Evolutionary conservation across 1,140 invertebrate species (phyloP).

Genomic region (Trachymyrmex cornetzi): DNA sequence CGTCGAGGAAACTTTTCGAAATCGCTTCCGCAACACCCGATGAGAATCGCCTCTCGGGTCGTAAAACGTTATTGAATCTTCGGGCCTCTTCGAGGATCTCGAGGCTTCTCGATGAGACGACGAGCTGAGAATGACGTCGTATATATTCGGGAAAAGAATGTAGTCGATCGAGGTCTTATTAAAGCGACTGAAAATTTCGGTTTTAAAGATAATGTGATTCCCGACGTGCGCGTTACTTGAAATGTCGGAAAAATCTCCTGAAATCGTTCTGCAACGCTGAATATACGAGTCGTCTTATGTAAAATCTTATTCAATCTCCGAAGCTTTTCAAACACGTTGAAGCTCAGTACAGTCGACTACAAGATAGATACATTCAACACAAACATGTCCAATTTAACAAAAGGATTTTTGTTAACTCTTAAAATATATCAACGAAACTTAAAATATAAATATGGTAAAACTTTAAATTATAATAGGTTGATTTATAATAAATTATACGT

Average conservation of each 20-base stretch:
- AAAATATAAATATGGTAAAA: background rate
- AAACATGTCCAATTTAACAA: constrained; percentile 14
- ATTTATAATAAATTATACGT: background rate
- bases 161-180: constrained; percentile 32
- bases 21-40: constrained; percentile 39
- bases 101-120: constrained; percentile 21
- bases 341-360: constrained; percentile 28
- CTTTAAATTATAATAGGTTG: background rate
- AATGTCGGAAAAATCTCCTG: background rate
- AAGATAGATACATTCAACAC: constrained; percentile 37
- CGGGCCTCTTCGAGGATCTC: constrained; percentile 22
- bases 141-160: background rate
- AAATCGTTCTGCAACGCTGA: constrained; percentile 5
- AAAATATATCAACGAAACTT: background rate
- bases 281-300: constrained; percentile 16
- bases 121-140: constrained; percentile 35
- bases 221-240: background rate
- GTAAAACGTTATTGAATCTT: constrained; percentile 63
- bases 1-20: constrained; percentile 41
- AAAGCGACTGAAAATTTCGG: constrained; percentile 15
- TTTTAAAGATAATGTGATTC: constrained; percentile 8
- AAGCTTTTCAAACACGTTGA: background rate
- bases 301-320: constrained; percentile 47
- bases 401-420: constrained; percentile 28
- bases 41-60: constrained; percentile 40